Base-by-base conservation (phyloP, 2,888 invertebrate genomes). In the Amiota minor region DNA sequence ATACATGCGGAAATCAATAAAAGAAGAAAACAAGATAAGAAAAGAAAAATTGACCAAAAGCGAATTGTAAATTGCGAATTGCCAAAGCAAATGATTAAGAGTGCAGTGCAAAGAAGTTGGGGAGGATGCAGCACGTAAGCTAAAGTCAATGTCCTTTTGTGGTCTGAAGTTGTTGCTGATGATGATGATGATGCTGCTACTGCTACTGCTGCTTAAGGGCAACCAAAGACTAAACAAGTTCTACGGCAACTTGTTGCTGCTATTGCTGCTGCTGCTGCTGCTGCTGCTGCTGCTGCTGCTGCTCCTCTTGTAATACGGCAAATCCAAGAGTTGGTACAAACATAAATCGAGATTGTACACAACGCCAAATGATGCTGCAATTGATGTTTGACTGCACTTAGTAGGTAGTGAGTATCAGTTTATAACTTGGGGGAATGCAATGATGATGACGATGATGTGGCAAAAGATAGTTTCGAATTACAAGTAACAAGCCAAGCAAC, bases 121-220 rank as follows among this genome's bases (percentile, higher is more conserved):
- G 35, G 35, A 71, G 71, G 46, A 55, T 12, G 50, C 23, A 35
- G n/a, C 10, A 23, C 35, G 46, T 6, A 46, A 16, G 16, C 50
- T 67, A 35, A 75, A 75, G 79, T 79, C 79, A 80, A 76, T 78
- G 79, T 74, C 79, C 79, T 76, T 72, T 71, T 35, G 35, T 35
- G 35, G 35, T 35, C 4, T 35, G 6, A 6, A 6, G 35, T 6
- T 35, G 35, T 6, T 35, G 6, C 6, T 35, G 35, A 3, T 35
- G 35, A 2, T 35, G 35, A 6, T 35, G 50, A 50, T 59, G 46
- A 68, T 61, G 55, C 71, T 45, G 67, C 64, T 18, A 74, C 69
- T 74, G 74, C 71, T 68, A 59, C 68, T 64, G 35, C 35, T 71
- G 72, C 70, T 72, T 75, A 74, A 74, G 74, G 74, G 74, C 53